Conservation (phyloP, 2,888 invertebrate species). For the Gymnosoma rotundatum region DNA sequence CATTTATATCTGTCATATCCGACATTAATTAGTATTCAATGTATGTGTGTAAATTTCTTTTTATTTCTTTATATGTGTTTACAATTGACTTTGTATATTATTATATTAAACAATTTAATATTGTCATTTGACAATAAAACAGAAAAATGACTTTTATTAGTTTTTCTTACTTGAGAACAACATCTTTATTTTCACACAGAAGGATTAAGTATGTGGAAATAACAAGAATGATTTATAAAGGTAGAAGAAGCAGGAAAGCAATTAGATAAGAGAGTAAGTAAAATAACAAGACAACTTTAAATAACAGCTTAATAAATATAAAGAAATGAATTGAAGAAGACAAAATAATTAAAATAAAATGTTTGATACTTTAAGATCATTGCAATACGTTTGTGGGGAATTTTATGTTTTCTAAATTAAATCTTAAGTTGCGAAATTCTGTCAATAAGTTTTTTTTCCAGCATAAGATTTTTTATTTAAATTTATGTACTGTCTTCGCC, state of each 20-base stretch:
- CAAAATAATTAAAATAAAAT: no score
- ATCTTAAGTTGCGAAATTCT: no score
- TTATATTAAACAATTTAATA: not conserved
- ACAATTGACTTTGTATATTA: not conserved
- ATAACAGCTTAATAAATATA: not conserved
- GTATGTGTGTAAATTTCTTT: not conserved
- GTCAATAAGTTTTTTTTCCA: no score
- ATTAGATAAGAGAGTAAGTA: no score
- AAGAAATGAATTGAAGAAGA: no score
- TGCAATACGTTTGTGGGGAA: no score
- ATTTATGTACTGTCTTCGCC: no score
- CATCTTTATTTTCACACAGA: not conserved
- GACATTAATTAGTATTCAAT: not conserved
- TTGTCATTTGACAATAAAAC: not conserved
- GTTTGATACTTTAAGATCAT: no score
- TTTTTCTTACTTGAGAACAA: not conserved
- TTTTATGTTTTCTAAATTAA: no score
- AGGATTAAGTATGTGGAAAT: conserved; percentile 1
- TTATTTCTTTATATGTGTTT: not conserved
- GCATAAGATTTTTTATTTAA: no score
- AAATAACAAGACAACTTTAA: not conserved
- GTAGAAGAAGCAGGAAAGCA: not conserved
- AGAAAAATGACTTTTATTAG: conserved; percentile 19
- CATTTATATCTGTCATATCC: no score
- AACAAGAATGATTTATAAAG: not conserved